These are phyloP conservation scores for Cordilura impudica DNA, from an alignment of 2,888 invertebrate species.

Conservation along the genomic window DNA sequence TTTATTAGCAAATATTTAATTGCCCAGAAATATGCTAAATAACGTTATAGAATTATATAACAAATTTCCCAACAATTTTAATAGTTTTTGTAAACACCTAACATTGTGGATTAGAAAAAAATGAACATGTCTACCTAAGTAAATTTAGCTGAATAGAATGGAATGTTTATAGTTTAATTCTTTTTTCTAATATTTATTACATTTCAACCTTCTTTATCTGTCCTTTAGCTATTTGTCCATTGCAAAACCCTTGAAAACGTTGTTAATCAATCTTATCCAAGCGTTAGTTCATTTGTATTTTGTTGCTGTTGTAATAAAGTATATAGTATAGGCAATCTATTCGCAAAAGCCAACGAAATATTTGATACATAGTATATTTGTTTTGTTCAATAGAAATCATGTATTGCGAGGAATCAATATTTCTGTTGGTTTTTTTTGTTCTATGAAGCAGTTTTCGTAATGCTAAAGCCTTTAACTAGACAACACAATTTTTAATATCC, in stretches of 20 bases:
- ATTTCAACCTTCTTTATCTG: neutral
- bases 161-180: neutral
- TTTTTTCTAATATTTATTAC: too few relatives aligned
- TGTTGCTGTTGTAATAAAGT: neutral
- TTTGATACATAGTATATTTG: neutral
- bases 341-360: neutral
- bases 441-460: neutral
- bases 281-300: neutral
- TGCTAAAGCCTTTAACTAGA: neutral
- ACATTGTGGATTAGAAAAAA: neutral
- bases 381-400: neutral
- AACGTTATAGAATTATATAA: too few relatives aligned
- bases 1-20: neutral
- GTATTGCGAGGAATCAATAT: too few relatives aligned
- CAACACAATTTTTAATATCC: neutral
- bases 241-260: slow-evolving; percentile 21
- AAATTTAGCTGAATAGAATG: neutral
- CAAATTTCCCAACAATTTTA: neutral
- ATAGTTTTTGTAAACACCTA: neutral
- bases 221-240: slow-evolving; percentile 10
- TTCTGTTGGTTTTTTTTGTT: neutral
- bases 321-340: neutral
- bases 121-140: neutral
- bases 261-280: slow-evolving; percentile 27
- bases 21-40: neutral